A percentile compares a stretch with the other conserved stretches of the same genome.
phyloP scores from a whole-genome alignment of 2,797 vertebrate genomes.

The Lerista edwardsae region DNA sequence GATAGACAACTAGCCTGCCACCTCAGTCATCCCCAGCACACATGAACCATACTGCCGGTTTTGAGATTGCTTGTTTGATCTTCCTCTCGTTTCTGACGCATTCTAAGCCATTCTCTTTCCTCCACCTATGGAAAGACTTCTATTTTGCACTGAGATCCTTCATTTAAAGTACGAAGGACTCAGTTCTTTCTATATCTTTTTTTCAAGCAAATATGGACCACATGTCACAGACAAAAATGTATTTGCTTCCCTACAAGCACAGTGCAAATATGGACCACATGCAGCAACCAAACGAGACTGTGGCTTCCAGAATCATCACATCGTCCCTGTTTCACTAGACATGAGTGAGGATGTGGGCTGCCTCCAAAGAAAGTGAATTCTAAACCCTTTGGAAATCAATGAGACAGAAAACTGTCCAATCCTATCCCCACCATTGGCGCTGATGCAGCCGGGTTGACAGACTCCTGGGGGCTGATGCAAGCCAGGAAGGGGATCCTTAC shows the following conservation, averaged over 20 bases:
- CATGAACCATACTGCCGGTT: conserved; percentile 37
- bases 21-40: conserved; percentile 7
- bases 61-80: conserved; percentile 32
- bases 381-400: too few species aligned
- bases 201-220: background rate
- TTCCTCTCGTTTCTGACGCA: background rate
- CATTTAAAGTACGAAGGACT: background rate
- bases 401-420: too few species aligned
- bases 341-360: background rate
- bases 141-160: background rate
- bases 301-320: background rate
- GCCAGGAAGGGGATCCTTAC: too few species aligned
- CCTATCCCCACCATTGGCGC: too few species aligned
- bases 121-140: background rate
- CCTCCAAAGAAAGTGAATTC: too few species aligned
- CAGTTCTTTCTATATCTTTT: background rate
- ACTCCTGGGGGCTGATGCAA: too few species aligned
- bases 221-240: background rate
- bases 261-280: too few species aligned
- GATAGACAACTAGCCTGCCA: conserved; percentile 57
- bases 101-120: background rate
- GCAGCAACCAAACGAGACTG: background rate
- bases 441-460: too few species aligned
- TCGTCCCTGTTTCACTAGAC: background rate
- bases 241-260: background rate